Percentiles rank a stretch among this genome's conserved stretches.
These are phyloP conservation scores for Scaptomyza pallida DNA, from an alignment of 1,140 invertebrate genomes.

Conservation along the genomic window DNA sequence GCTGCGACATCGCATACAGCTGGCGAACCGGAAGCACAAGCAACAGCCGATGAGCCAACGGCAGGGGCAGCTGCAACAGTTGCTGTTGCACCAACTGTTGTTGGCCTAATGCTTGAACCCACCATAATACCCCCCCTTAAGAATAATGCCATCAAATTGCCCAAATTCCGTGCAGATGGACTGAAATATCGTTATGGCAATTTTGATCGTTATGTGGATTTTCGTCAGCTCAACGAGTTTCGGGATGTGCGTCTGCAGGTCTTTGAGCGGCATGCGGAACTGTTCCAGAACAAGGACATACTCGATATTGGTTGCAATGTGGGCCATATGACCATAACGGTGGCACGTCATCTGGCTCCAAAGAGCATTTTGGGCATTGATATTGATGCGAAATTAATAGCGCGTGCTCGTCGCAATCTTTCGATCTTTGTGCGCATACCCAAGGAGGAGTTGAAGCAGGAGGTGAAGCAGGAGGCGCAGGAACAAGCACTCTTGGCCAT, in stretches of 20 bases:
- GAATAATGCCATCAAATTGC: slow-evolving; percentile 86
- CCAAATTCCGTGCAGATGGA: slow-evolving; percentile 90
- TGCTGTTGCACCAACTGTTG: neutral
- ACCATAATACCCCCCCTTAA: slow-evolving; percentile 50
- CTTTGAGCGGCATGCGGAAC: slow-evolving; percentile 90
- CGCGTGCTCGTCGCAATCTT: slow-evolving; percentile 81
- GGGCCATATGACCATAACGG: slow-evolving; percentile 94
- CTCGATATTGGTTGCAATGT: slow-evolving; percentile 99
- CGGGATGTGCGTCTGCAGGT: slow-evolving; percentile 92
- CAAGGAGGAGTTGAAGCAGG: slow-evolving; percentile 45
- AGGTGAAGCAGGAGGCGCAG: slow-evolving; percentile 22
- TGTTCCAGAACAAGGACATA: slow-evolving; percentile 95
- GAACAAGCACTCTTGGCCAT: no score
- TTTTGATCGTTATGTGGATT: slow-evolving; percentile 98
- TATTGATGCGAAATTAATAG: slow-evolving; percentile 95
- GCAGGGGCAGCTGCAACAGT: neutral
- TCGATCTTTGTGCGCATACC: slow-evolving; percentile 80
- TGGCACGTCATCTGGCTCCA: slow-evolving; percentile 94
- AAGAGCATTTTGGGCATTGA: slow-evolving; percentile 96
- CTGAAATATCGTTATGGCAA: slow-evolving; percentile 96
- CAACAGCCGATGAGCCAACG: slow-evolving; percentile 30
- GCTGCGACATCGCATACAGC: slow-evolving; percentile 72
- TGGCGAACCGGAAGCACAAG: slow-evolving; percentile 61
- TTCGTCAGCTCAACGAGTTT: slow-evolving; percentile 92
- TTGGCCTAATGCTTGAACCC: slow-evolving; percentile 57